phyloP scores from a whole-genome alignment of 1,140 invertebrate genomes.

The Achroia grisella region DNA sequence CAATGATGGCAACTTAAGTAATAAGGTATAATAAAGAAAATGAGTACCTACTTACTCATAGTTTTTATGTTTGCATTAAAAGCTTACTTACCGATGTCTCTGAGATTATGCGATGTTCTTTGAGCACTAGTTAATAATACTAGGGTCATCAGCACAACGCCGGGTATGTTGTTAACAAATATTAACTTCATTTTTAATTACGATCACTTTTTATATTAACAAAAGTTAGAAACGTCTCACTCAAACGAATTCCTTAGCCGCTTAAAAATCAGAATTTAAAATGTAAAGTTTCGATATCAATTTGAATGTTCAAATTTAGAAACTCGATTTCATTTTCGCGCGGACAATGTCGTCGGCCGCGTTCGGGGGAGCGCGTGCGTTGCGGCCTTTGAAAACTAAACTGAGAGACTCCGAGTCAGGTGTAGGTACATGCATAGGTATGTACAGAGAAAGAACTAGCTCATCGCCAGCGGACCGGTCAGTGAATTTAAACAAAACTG shows the following conservation, averaged over 20 bases:
- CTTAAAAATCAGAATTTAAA: constrained; percentile 14
- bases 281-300: constrained; percentile 10
- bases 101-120: constrained; percentile 44
- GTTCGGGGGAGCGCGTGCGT: constrained; percentile 42
- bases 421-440: constrained; percentile 28
- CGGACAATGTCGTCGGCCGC: constrained; percentile 22
- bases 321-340: constrained; percentile 56
- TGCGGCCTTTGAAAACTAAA: constrained; percentile 49
- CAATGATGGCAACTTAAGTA: no score
- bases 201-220: constrained; percentile 2
- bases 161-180: constrained; percentile 42
- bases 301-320: constrained; percentile 44
- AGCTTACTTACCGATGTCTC: constrained; percentile 51
- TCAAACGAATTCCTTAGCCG: background rate
- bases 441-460: constrained; percentile 37
- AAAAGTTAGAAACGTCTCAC: background rate
- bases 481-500: constrained; percentile 10
- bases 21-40: no score
- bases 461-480: constrained; percentile 20
- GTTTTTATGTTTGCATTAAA: no score
- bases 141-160: constrained; percentile 51
- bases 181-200: constrained; percentile 37
- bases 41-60: no score
- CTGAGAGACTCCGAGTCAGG: constrained; percentile 38
- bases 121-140: constrained; percentile 55